phyloP scores from a whole-genome alignment of 2,797 vertebrate species.

The Gymnothorax javanicus region DNA sequence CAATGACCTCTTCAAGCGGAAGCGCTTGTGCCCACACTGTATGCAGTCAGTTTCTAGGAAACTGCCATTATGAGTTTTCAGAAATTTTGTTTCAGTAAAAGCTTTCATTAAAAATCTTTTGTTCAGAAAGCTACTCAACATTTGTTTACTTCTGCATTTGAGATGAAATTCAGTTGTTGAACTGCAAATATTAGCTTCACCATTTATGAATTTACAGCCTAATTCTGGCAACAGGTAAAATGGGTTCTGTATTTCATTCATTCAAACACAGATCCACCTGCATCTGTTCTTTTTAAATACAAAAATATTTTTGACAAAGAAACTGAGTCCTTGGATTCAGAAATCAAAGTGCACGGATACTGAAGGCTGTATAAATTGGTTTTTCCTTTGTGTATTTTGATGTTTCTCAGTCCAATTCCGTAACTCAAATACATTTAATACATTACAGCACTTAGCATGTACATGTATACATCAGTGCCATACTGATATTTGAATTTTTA shows the following conservation, averaged over 20 bases:
- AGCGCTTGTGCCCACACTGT: too few relatives aligned
- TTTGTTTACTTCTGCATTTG: background rate
- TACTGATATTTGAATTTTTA: slow-evolving; percentile 52
- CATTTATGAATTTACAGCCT: slow-evolving; percentile 81
- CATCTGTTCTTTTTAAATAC: slow-evolving; percentile 76
- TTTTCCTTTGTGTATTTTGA: slow-evolving; percentile 29
- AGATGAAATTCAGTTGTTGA: slow-evolving; percentile 12
- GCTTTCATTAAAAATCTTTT: background rate
- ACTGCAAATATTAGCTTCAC: slow-evolving; percentile 69
- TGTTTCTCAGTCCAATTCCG: slow-evolving; percentile 14
- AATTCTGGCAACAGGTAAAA: slow-evolving; percentile 75
- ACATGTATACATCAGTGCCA: slow-evolving; percentile 31
- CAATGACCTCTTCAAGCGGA: too few relatives aligned
- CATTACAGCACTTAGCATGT: slow-evolving; percentile 46
- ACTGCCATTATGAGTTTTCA: too few relatives aligned
- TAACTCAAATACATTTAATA: slow-evolving; percentile 46
- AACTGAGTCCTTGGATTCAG: slow-evolving; percentile 62
- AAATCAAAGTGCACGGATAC: slow-evolving; percentile 51
- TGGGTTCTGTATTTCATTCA: slow-evolving; percentile 73
- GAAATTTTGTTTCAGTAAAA: too few relatives aligned
- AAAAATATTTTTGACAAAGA: slow-evolving; percentile 70
- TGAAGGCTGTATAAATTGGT: slow-evolving; percentile 39
- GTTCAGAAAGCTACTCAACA: background rate
- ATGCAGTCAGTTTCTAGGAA: too few relatives aligned
- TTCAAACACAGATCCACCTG: slow-evolving; percentile 66